These are phyloP conservation scores for Aelia acuminata DNA, from an alignment of 2,888 invertebrate species.

Conservation along the genomic window DNA sequence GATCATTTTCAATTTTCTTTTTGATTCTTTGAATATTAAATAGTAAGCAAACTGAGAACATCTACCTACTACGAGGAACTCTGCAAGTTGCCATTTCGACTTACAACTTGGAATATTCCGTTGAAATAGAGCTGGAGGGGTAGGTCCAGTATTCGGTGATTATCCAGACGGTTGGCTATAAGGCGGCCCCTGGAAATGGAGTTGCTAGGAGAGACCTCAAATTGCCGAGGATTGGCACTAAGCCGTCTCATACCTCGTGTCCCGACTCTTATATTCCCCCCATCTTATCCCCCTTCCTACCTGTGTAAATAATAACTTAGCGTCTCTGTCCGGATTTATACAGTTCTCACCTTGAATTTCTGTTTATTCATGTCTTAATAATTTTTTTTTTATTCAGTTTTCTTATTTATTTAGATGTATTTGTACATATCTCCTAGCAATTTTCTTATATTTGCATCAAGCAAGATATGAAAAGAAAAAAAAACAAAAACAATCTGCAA, in stretches of 20 bases:
- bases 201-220: conserved; percentile 8
- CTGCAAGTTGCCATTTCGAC: neutral
- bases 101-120: neutral
- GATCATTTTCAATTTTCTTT: too few species aligned
- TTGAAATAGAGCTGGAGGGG: neutral
- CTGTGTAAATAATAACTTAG: conserved; percentile 43
- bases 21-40: too few species aligned
- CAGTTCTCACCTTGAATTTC: neutral
- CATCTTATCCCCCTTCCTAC: neutral
- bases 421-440: too few species aligned
- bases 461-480: too few species aligned
- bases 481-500: too few species aligned
- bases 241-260: conserved; percentile 16
- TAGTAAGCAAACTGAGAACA: too few species aligned
- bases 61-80: too few species aligned
- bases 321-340: neutral
- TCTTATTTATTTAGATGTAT: too few species aligned
- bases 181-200: neutral
- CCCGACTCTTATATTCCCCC: neutral
- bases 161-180: neutral
- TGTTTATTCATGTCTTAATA: neutral
- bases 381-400: neutral
- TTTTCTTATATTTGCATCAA: too few species aligned
- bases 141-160: neutral
- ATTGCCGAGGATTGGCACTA: conserved; percentile 2